These are phyloP conservation scores for Lophotriccus pileatus DNA, from an alignment of 2,797 vertebrate genomes.

Conservation along the genomic window DNA sequence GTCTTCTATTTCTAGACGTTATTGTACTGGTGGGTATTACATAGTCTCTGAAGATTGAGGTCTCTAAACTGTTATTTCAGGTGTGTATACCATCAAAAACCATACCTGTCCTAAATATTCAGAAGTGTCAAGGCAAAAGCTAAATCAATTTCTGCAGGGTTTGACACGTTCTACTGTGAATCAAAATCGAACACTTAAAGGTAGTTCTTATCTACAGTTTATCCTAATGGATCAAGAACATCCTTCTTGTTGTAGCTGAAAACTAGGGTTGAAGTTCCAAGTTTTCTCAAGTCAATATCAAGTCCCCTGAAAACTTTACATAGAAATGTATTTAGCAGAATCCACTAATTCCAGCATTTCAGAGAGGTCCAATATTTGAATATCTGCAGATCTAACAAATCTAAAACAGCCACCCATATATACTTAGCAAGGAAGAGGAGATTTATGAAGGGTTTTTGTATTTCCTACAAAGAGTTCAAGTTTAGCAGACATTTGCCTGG, in stretches of 20 bases:
- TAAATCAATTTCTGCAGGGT: neutral
- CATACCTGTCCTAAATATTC: neutral
- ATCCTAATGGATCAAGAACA: neutral
- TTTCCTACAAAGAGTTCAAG: neutral
- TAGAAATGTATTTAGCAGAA: neutral
- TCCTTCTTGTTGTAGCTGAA: neutral
- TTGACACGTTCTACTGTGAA: neutral
- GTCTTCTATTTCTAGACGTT: neutral
- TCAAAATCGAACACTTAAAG: neutral
- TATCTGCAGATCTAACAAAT: neutral
- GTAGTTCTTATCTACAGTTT: neutral
- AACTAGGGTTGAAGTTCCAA: neutral
- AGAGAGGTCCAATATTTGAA: neutral
- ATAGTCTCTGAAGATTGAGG: neutral
- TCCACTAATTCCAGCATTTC: neutral
- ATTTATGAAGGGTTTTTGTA: neutral
- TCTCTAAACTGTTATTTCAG: neutral
- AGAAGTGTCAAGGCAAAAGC: neutral
- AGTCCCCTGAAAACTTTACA: neutral
- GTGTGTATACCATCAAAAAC: neutral
- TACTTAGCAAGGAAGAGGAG: neutral
- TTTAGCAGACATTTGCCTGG: neutral
- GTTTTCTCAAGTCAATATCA: neutral
- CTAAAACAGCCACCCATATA: neutral
- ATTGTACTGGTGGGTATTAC: neutral